phyloP scores from a whole-genome alignment of 2,797 vertebrate genomes.

The Alectoris magna region DNA sequence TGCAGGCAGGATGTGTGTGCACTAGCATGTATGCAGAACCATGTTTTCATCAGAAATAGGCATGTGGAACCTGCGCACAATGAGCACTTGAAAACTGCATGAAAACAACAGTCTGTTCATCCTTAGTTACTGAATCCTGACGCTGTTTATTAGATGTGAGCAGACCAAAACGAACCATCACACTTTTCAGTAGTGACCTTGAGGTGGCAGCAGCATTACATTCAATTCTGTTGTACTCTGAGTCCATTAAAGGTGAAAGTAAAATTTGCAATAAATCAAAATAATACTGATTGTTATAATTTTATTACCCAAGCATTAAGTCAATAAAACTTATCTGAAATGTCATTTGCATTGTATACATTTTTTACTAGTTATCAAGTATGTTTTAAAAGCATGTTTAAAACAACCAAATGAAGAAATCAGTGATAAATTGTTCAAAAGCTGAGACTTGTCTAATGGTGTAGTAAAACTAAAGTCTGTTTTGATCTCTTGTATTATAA shows the following conservation, averaged over 20 bases:
- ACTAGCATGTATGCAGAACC: neutral
- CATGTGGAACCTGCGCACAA: neutral
- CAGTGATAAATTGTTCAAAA: constrained; percentile 66
- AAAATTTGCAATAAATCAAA: constrained; percentile 79
- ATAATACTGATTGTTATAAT: constrained; percentile 84
- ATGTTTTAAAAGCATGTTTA: constrained; percentile 77
- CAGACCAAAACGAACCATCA: constrained; percentile 34
- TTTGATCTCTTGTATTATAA: constrained; percentile 53
- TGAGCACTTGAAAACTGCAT: constrained; percentile 2
- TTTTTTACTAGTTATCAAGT: constrained; percentile 79
- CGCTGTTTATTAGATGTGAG: neutral
- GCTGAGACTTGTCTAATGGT: constrained; percentile 60
- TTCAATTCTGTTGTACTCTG: constrained; percentile 57
- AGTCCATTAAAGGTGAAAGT: constrained; percentile 73
- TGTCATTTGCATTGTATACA: constrained; percentile 80
- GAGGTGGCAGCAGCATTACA: constrained; percentile 84
- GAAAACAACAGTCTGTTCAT: neutral
- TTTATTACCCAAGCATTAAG: constrained; percentile 83
- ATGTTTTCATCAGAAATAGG: neutral
- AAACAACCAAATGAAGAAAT: constrained; percentile 74
- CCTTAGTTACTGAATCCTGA: neutral
- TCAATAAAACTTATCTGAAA: constrained; percentile 83
- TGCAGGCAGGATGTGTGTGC: neutral
- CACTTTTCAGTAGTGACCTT: constrained; percentile 79
- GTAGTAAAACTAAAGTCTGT: constrained; percentile 67